Evolutionary conservation across 2,888 invertebrate genomes (phyloP).

Genomic region (Leptinotarsa tumamoca): DNA sequence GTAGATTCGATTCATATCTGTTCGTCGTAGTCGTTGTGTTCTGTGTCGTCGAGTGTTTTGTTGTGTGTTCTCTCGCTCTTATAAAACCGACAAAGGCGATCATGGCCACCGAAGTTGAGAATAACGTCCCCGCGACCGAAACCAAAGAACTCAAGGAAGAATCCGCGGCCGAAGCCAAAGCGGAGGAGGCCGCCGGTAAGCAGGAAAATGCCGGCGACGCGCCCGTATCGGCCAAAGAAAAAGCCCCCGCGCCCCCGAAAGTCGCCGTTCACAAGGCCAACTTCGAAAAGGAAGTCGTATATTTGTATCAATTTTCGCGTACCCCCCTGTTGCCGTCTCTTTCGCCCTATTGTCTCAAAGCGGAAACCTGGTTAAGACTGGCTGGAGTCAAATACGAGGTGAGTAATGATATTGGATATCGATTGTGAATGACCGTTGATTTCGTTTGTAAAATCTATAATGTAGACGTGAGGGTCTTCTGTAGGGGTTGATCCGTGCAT

Average conservation of each 20-base stretch:
- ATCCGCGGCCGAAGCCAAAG: slow-evolving; percentile 66
- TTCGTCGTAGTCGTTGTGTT: slow-evolving; percentile 42
- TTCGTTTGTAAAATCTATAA: slow-evolving; percentile 5
- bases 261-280: slow-evolving; percentile 87
- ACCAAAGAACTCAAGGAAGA: slow-evolving; percentile 69
- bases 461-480: not conserved
- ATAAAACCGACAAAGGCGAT: slow-evolving; percentile 35
- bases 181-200: slow-evolving; percentile 65
- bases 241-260: slow-evolving; percentile 79
- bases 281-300: slow-evolving; percentile 92
- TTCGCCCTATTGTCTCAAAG: slow-evolving; percentile 94
- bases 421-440: not conserved
- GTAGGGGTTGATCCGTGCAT: not conserved
- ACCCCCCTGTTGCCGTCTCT: slow-evolving; percentile 90
- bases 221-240: slow-evolving; percentile 69
- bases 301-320: slow-evolving; percentile 93
- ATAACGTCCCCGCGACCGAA: slow-evolving; percentile 76
- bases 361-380: slow-evolving; percentile 94
- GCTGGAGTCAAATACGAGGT: slow-evolving; percentile 95
- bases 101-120: slow-evolving; percentile 84
- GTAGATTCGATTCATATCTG: slow-evolving; percentile 35
- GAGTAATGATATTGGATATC: slow-evolving; percentile 61
- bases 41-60: slow-evolving; percentile 44
- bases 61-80: slow-evolving; percentile 43
- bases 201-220: slow-evolving; percentile 67